These are phyloP conservation scores for Lepidostoma basale DNA, from an alignment of 1,140 invertebrate species.

Conservation along the genomic window DNA sequence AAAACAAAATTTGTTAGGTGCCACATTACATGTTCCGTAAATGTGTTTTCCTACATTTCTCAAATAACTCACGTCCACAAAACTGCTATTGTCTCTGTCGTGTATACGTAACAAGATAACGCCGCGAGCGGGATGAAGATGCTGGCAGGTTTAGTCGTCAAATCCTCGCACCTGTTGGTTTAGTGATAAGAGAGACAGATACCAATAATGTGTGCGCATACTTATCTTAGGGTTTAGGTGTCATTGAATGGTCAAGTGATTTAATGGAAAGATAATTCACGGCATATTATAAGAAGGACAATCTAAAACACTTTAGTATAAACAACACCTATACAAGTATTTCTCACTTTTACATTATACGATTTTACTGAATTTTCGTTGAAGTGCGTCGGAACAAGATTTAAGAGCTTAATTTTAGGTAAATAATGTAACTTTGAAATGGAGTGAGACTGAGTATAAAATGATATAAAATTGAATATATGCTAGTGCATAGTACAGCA, in stretches of 20 bases:
- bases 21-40: slow-evolving; percentile 44
- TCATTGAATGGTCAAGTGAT: neutral
- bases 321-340: too few relatives aligned
- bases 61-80: neutral
- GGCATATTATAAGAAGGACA: neutral
- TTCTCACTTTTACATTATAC: neutral
- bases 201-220: slow-evolving; percentile 40
- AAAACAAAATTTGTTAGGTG: slow-evolving; percentile 46
- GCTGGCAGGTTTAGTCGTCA: neutral
- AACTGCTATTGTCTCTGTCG: slow-evolving; percentile 24
- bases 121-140: slow-evolving; percentile 6
- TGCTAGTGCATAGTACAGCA: too few relatives aligned
- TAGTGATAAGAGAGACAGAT: slow-evolving; percentile 40
- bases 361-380: too few relatives aligned
- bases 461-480: too few relatives aligned
- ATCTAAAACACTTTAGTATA: too few relatives aligned
- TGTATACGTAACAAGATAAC: neutral
- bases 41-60: slow-evolving; percentile 37
- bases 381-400: neutral
- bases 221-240: slow-evolving; percentile 28
- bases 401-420: slow-evolving; percentile 1
- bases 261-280: neutral
- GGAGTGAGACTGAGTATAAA: neutral
- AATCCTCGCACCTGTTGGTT: slow-evolving; percentile 43
- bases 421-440: neutral